Percentiles rank a stretch among this genome's conserved stretches.
Conservation (phyloP, 64 coral and sea anemone genomes). For the Anthopleura sola region DNA sequence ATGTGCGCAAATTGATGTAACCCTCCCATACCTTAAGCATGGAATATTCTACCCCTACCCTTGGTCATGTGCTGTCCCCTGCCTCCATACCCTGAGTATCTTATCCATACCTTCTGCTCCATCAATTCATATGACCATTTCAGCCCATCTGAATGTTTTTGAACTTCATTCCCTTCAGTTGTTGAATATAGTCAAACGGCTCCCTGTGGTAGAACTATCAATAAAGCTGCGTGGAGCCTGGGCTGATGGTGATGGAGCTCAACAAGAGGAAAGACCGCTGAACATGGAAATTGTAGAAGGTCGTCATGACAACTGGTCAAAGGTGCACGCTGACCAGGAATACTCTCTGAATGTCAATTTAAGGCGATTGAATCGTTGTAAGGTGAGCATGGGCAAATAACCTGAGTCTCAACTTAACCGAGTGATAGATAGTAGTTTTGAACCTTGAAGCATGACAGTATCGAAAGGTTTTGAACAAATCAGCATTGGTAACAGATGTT, state of each 20-base stretch:
- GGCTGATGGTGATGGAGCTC: constrained; percentile 59
- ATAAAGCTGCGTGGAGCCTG: constrained; percentile 75
- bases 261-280: constrained; percentile 59
- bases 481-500: background rate
- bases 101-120: too few relatives aligned
- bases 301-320: constrained; percentile 65
- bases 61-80: too few relatives aligned
- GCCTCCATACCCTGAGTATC: too few relatives aligned
- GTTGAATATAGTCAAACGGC: constrained; percentile 39
- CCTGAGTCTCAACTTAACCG: too few relatives aligned
- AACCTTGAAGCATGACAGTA: background rate
- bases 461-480: background rate
- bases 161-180: constrained; percentile 31
- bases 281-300: constrained; percentile 22
- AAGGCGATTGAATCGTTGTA: constrained; percentile 31
- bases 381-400: background rate
- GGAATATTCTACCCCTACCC: too few relatives aligned
- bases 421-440: too few relatives aligned
- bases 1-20: too few relatives aligned
- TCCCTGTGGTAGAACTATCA: constrained; percentile 60
- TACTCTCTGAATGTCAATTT: constrained; percentile 59
- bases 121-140: too few relatives aligned
- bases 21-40: too few relatives aligned
- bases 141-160: background rate
- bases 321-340: constrained; percentile 94